phyloP scores from a whole-genome alignment of 1,140 invertebrate species.

The Odontomachus brunneus region DNA sequence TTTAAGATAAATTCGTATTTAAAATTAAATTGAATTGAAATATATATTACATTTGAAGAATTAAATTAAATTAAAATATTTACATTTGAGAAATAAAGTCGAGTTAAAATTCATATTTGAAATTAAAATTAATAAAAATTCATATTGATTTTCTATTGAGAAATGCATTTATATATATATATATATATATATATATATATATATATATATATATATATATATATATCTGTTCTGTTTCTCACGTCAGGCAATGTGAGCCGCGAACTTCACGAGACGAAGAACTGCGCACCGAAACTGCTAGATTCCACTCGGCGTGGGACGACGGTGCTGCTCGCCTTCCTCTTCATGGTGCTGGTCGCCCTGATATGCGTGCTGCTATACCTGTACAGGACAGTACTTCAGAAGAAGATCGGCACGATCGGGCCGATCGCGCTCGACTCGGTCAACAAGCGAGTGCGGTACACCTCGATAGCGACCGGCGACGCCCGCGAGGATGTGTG shows the following conservation, averaged over 20 bases:
- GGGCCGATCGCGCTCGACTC: constrained; percentile 88
- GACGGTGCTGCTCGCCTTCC: constrained; percentile 86
- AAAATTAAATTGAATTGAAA: too few species aligned
- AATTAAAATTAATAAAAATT: too few species aligned
- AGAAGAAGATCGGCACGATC: constrained; percentile 83
- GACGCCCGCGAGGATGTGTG: constrained; percentile 83
- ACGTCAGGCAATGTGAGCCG: constrained; percentile 78
- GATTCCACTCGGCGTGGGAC: constrained; percentile 82
- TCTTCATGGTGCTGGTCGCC: constrained; percentile 86
- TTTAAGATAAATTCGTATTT: too few species aligned
- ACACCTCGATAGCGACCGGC: constrained; percentile 88
- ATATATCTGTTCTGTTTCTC: too few species aligned
- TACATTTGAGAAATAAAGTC: too few species aligned
- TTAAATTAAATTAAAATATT: too few species aligned
- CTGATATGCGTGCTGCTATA: constrained; percentile 87
- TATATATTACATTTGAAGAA: too few species aligned
- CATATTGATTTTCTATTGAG: too few species aligned
- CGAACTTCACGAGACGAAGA: constrained; percentile 74
- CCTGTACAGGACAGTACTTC: constrained; percentile 87
- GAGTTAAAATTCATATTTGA: neutral
- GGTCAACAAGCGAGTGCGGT: constrained; percentile 90
- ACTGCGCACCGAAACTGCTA: constrained; percentile 71
- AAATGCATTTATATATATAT: too few species aligned
- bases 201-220: too few species aligned
- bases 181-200: too few species aligned